Evolutionary conservation across 2,888 invertebrate species (phyloP), one percentile per base, ranked within the genome.

Genomic region (Napeogenes sylphis): DNA sequence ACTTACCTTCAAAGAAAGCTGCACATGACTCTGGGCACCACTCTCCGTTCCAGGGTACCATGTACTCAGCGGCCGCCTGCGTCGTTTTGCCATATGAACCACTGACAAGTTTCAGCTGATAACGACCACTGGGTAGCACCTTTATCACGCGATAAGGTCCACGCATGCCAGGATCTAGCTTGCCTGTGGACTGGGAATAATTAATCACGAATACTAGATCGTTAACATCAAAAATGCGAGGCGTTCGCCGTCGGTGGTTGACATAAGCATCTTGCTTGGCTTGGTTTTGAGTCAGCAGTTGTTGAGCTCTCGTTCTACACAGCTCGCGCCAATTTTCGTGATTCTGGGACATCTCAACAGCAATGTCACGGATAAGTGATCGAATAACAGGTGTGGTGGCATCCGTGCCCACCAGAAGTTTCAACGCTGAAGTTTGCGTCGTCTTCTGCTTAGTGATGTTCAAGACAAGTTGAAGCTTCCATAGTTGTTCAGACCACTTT

Each of bases 171-270:
- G 68, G 58, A 55, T 71, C 70, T 0, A 71, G 59, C 35, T 71
- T 71, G 2, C 72, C 72, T 0, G 67, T 62, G 0, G 62, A 56
- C 47, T 73, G 70, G 0, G 68, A 45, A 4, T 51, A 33, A 30
- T 73, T 72, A 4, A 57, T 65, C 0, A 72, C 72, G 45, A 72
- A 74, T 0, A 68, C 73, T 0, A 60, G 12, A 13, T 66, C 65
- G 6, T 61, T 51, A 0, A 71, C 14, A 4, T 65, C 5, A 46
- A 61, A 70, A 0, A 2, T 6, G 0, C 59, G 60, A 0, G 70
- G 64, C 0, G 63, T 14, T 0, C 14, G 30, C 2, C 68, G 61
- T 2, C 21, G 0, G 42, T 55, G 10, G 38, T 69, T 69, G 0
- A 59, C 66, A 10, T 30, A 33, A 1, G 33, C 51, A 13, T 70